Evolutionary conservation across 1,140 invertebrate species (phyloP).

Genomic region (Brachionus asplanchnoidis): DNA sequence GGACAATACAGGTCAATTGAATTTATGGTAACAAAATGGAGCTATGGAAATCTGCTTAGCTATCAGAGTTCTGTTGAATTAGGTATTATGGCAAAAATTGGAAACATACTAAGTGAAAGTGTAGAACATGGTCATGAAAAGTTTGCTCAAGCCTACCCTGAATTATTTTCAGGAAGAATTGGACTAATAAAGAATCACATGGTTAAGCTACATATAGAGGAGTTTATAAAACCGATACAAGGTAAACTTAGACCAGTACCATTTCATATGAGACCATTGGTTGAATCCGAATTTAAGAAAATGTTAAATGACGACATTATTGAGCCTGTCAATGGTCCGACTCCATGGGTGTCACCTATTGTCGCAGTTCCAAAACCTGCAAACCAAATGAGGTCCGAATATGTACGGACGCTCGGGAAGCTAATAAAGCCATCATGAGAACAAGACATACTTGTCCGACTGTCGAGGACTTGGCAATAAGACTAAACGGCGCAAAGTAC

Average conservation of each 20-base stretch:
- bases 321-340: constrained; percentile 45
- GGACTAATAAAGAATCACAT: neutral
- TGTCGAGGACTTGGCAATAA: neutral
- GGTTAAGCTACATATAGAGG: neutral
- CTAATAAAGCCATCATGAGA: neutral
- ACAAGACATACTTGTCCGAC: neutral
- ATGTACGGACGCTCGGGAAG: neutral
- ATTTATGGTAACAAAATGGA: neutral
- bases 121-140: neutral
- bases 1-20: neutral
- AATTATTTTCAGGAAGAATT: constrained; percentile 2
- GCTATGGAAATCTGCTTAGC: neutral
- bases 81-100: neutral
- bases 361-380: constrained; percentile 47
- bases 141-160: neutral
- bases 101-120: neutral
- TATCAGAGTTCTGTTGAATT: neutral
- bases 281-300: neutral
- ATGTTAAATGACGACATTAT: constrained; percentile 45
- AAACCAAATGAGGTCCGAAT: constrained; percentile 24
- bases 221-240: neutral
- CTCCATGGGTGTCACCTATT: constrained; percentile 48
- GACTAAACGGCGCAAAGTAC: neutral
- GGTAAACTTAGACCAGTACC: neutral
- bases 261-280: constrained; percentile 22